Percentiles rank a stretch among this genome's conserved stretches.
phyloP scores from a whole-genome alignment of 1,140 invertebrate species.

The Phymorhynchus buccinoides region DNA sequence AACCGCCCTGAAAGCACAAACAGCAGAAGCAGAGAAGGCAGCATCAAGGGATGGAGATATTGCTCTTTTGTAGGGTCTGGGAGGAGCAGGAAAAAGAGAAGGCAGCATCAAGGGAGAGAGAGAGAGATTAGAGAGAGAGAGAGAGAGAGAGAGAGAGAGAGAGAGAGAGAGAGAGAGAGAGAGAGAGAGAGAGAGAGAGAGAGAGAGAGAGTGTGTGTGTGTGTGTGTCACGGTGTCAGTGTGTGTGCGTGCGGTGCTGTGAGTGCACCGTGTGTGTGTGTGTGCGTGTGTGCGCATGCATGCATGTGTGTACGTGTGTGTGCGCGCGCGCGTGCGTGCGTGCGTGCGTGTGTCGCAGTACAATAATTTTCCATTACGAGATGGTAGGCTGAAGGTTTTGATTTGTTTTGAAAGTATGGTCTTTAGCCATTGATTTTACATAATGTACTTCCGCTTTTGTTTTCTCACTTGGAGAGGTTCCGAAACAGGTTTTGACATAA shows the following conservation, averaged over 20 bases:
- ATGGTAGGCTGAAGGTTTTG: background rate
- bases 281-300: background rate
- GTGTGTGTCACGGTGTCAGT: background rate
- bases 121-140: too few species aligned
- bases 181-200: background rate
- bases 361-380: too few species aligned
- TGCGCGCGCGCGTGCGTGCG: background rate
- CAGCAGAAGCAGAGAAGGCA: too few species aligned
- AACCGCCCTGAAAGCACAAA: too few species aligned
- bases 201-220: background rate
- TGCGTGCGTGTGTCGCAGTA: background rate
- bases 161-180: background rate
- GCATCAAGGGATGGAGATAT: too few species aligned
- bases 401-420: background rate
- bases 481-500: too few species aligned
- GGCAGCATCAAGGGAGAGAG: too few species aligned
- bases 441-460: background rate
- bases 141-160: background rate
- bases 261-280: background rate
- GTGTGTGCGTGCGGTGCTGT: background rate
- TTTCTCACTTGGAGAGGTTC: constrained; percentile 2
- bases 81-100: too few species aligned
- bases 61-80: too few species aligned
- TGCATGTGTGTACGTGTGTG: background rate
- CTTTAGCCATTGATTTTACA: background rate